Base-by-base conservation (phyloP, 2,797 vertebrate species). In the Coranthus polyacanthus region DNA sequence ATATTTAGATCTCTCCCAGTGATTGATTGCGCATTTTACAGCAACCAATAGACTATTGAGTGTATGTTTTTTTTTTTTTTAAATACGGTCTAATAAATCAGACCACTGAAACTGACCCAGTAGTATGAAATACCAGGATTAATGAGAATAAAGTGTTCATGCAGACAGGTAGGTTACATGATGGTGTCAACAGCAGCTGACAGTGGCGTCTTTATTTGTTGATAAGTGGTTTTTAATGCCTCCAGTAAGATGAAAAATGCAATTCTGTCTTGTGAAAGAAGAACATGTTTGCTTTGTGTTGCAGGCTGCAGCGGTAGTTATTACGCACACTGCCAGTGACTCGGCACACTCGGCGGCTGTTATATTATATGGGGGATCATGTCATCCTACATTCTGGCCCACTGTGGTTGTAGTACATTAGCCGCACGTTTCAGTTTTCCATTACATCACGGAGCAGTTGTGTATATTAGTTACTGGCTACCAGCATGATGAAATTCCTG, bases 21-120 rank as follows among this genome's bases (percentile, higher is more conserved):
- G 64, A 86, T 84, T 68, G 72, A 83, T 75, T 81, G 43, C 55
- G 39, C 57, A 66, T 75, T 88, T 82, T 73, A 43, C 46, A 32
- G 55, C 41, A 46, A 50, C 55, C 62, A 72, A 61, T 62, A 36
- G 29, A 21, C 66, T 75, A 59, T 81, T 64, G 43, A 79, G 56
- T 70, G 43, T 62, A 50, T 1, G 6, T 63, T 41, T 74, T 62
- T 34, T 57, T 54, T 41, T 74, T 62, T 34, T 57, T 54, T 12
- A 61, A 68, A 46, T 43, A 45, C 42, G 16, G 38, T 36, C 45
- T 65, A 20, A 42, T 56, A 55, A 47, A 82, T 70, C 34, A 70
- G 55, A 68, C n/a, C 29, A 39, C 54, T 60, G 59, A 24, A 58
- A 34, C 12, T 34, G 49, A 42, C 21, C 49, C 39, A 26, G 54